A percentile compares a stretch with the other conserved stretches of the same genome.
phyloP scores from a whole-genome alignment of 2,113 vertebrate species.

The Chinchilla lanigera region DNA sequence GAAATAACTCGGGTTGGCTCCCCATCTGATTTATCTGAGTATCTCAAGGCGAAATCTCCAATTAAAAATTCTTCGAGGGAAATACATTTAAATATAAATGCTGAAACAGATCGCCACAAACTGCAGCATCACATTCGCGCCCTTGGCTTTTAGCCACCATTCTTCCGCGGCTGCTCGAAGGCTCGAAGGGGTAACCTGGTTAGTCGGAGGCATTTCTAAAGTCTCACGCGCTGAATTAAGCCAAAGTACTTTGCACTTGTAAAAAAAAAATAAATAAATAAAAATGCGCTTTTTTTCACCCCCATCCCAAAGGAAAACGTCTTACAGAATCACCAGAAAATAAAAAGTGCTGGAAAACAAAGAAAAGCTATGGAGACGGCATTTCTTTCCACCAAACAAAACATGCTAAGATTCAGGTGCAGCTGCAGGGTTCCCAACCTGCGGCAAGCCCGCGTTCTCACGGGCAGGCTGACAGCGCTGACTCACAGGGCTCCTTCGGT shows the following conservation, averaged over 20 bases:
- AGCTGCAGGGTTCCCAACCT: background rate
- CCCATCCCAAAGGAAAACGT: constrained; percentile 44
- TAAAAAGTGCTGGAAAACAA: constrained; percentile 56
- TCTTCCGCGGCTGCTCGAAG: constrained; percentile 41
- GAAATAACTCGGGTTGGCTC: constrained; percentile 81
- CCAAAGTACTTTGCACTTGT: constrained; percentile 8
- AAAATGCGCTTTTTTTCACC: background rate
- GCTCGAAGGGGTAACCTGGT: constrained; percentile 50
- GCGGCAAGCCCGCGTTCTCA: constrained; percentile 23
- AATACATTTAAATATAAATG: constrained; percentile 82
- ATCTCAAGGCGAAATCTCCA: constrained; percentile 76
- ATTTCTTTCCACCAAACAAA: constrained; percentile 53
- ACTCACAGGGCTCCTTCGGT: background rate
- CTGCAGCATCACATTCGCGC: constrained; percentile 21
- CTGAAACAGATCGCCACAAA: constrained; percentile 73
- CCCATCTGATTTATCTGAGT: constrained; percentile 72
- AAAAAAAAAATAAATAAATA: constrained; percentile 63
- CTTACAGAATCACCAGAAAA: constrained; percentile 53
- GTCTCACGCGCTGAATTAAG: background rate
- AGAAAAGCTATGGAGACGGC: constrained; percentile 29
- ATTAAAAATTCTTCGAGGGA: constrained; percentile 79
- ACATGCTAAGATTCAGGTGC: constrained; percentile 23
- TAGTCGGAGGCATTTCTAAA: constrained; percentile 60
- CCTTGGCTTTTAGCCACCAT: constrained; percentile 50
- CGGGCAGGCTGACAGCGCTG: constrained; percentile 13